Evolutionary conservation across 2,113 vertebrate genomes (phyloP), one percentile per base, ranked within the genome.

Genomic region (Machaerirhynchus nigripectus): DNA sequence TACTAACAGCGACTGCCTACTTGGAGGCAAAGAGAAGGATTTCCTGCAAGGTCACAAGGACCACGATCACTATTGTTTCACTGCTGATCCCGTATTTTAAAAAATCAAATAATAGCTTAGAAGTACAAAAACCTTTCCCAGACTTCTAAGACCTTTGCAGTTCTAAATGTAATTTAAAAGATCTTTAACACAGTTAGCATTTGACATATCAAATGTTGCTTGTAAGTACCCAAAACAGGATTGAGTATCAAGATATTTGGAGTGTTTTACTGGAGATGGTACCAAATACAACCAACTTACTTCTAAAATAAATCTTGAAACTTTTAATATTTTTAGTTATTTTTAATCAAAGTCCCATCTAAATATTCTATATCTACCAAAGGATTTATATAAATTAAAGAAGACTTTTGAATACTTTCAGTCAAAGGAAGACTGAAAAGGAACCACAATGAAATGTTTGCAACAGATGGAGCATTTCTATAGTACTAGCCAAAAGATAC

Each of bases 1-100:
- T 55, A 11, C 20, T 28, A 30, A 55, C 33, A 31, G 46, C 0
- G 2, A 31, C 59, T 37, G 35, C 2, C 0, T 5, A 10, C 23
- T 79, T 33, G 1, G 55, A 89, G 22, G 30, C 14, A 64, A 74
- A 68, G 21, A 13, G 56, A 86, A 90, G 70, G n/a, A 69, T 84
- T 84, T 89, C 64, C 77, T 92, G 91, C 30, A 47, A 70, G 39
- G 56, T 60, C 2, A 11, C 7, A 6, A 0, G 0, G n/a, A 69
- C 26, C 26, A 88, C 8, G 16, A 53, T 63, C 75, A 39, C 67
- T 73, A 31, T 57, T 69, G 65, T 79, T 92, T 74, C 39, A 26
- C 60, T 55, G 28, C 28, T 87, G 52, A 28, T 16, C 5, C 15
- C 61, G 8, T 59, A 35, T 28, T 76, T 80, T 28, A 78, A 89